phyloP scores from a whole-genome alignment of 2,888 invertebrate genomes.

The Xestia rhomboidea region DNA sequence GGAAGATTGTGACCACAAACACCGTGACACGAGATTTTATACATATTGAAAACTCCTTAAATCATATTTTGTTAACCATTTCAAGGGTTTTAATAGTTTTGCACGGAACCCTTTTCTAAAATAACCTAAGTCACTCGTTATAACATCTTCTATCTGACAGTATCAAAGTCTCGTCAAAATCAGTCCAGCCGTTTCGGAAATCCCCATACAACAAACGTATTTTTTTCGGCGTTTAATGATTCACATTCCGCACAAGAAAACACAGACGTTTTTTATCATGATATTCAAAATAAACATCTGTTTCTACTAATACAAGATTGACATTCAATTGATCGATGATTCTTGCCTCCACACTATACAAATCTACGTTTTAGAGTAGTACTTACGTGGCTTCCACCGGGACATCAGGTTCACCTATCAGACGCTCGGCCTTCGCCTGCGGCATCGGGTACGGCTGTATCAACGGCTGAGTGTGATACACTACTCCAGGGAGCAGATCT shows the following conservation, averaged over 20 bases:
- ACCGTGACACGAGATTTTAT: too few species aligned
- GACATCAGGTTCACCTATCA: slow-evolving; percentile 93
- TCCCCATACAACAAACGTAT: not conserved
- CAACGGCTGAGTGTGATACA: slow-evolving; percentile 92
- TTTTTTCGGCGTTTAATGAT: too few species aligned
- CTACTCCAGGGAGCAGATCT: slow-evolving; percentile 90
- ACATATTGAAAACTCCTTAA: not conserved
- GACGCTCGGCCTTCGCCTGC: slow-evolving; percentile 92
- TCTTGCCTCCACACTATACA: slow-evolving; percentile 60
- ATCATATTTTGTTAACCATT: not conserved
- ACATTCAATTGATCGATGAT: not conserved
- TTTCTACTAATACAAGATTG: not conserved
- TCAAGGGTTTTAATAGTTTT: too few species aligned
- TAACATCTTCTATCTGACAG: not conserved
- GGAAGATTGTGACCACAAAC: too few species aligned
- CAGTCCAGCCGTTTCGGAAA: not conserved
- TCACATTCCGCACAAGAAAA: too few species aligned
- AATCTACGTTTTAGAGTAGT: slow-evolving; percentile 24
- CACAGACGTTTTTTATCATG: not conserved
- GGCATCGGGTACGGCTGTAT: slow-evolving; percentile 93
- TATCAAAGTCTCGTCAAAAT: not conserved
- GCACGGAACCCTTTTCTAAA: too few species aligned
- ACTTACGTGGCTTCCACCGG: slow-evolving; percentile 96
- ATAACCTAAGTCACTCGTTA: too few species aligned
- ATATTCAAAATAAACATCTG: not conserved